Evolutionary conservation across 1,140 invertebrate species (phyloP).

Genomic region (Drosophila funebris): DNA sequence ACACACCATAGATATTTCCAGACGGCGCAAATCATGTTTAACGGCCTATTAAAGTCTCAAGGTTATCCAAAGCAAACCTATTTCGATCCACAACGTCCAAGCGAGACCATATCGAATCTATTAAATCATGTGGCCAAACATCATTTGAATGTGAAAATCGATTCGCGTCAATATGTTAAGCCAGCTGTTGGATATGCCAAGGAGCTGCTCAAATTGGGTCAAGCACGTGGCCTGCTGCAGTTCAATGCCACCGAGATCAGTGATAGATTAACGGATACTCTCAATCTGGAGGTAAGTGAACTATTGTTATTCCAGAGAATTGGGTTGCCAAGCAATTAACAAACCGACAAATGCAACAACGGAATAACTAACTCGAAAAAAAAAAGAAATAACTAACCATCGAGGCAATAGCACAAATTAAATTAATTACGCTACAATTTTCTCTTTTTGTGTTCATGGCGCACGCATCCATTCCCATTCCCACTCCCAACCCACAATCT

Average conservation of each 20-base stretch:
- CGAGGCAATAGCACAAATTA: constrained; percentile 51
- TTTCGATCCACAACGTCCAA: constrained; percentile 88
- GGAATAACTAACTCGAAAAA: constrained; percentile 4
- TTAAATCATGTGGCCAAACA: constrained; percentile 88
- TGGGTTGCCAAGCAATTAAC: constrained; percentile 39
- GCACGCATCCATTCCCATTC: constrained; percentile 39
- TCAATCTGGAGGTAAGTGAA: constrained; percentile 88
- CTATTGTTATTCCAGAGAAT: constrained; percentile 23
- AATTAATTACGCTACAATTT: constrained; percentile 75
- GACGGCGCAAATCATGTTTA: constrained; percentile 88
- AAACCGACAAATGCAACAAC: constrained; percentile 2
- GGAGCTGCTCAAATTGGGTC: constrained; percentile 88
- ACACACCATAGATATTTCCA: constrained; percentile 86
- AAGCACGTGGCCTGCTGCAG: constrained; percentile 86
- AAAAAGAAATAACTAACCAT: constrained; percentile 17
- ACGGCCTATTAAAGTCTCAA: constrained; percentile 90
- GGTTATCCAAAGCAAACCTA: constrained; percentile 89
- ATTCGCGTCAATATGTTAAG: constrained; percentile 89
- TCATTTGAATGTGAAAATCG: constrained; percentile 89
- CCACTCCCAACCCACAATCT: constrained; percentile 36
- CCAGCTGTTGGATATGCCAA: constrained; percentile 89
- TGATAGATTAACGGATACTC: constrained; percentile 89
- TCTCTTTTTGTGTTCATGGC: constrained; percentile 47
- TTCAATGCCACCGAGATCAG: constrained; percentile 87
- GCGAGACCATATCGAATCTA: constrained; percentile 88